Evolutionary conservation across 2,797 vertebrate species (phyloP).

Genomic region (Argentina silus): DNA sequence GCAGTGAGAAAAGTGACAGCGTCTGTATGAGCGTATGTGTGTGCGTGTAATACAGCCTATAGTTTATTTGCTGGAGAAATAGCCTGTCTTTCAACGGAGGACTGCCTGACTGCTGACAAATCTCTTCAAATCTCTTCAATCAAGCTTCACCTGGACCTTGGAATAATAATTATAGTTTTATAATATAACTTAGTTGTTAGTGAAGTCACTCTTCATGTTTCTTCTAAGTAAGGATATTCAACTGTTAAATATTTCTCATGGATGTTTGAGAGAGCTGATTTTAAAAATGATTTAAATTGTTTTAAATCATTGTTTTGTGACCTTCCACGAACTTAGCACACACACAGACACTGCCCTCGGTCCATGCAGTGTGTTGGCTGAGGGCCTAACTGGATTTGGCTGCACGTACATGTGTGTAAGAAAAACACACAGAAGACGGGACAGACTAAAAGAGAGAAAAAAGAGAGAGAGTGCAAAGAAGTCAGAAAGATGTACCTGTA

Average conservation of each 20-base stretch:
- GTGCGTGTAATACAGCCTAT: constrained; percentile 71
- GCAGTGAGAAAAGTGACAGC: constrained; percentile 66
- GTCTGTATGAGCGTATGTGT: constrained; percentile 36
- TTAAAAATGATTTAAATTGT: not conserved
- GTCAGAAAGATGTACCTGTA: constrained; percentile 85
- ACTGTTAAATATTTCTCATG: not conserved
- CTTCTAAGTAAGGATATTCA: not conserved
- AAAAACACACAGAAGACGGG: not conserved
- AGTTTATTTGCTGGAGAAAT: not conserved
- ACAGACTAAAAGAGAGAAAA: not conserved
- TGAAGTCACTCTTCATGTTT: not conserved
- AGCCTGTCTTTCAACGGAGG: not conserved
- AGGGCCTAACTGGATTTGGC: not conserved
- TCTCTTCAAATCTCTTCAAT: not conserved
- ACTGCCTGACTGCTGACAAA: not conserved
- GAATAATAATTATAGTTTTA: not conserved
- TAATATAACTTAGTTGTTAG: not conserved
- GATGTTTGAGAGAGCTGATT: not conserved
- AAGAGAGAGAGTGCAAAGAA: not conserved
- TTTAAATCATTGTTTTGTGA: not conserved
- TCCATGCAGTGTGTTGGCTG: not conserved
- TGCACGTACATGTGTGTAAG: not conserved
- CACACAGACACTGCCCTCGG: not conserved
- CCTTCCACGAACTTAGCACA: too few species aligned
- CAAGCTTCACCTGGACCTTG: not conserved